phyloP scores from a whole-genome alignment of 2,888 invertebrate genomes.

The Catocala fraxini region DNA sequence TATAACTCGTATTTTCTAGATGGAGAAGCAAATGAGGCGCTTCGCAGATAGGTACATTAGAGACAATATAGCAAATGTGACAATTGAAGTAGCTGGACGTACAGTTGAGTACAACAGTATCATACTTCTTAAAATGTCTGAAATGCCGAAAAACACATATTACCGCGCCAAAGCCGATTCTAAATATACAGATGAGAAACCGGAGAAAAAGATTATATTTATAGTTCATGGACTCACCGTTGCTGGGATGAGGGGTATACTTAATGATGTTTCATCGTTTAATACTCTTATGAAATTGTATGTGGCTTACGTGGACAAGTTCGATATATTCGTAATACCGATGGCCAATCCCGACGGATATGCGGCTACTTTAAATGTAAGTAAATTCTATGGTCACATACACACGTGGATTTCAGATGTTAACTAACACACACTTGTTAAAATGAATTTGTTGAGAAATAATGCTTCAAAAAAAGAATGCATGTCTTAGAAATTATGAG shows the following conservation, averaged over 20 bases:
- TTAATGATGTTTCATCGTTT: slow-evolving; percentile 42
- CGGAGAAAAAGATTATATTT: slow-evolving; percentile 71
- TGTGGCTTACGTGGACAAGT: slow-evolving; percentile 65
- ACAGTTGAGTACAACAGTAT: slow-evolving; percentile 73
- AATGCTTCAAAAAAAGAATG: no score
- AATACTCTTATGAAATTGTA: slow-evolving; percentile 59
- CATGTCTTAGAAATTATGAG: no score
- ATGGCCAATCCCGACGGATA: slow-evolving; percentile 79
- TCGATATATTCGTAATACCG: slow-evolving; percentile 76
- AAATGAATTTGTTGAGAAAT: no score
- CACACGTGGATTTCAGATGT: no score
- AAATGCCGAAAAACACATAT: slow-evolving; percentile 35
- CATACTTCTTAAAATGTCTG: slow-evolving; percentile 63
- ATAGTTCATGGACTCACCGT: slow-evolving; percentile 72
- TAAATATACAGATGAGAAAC: slow-evolving; percentile 62
- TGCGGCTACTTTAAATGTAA: slow-evolving; percentile 28
- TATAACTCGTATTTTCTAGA: slow-evolving; percentile 4
- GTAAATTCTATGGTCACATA: neutral
- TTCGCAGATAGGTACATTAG: neutral
- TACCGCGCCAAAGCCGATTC: slow-evolving; percentile 57
- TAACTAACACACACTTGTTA: no score
- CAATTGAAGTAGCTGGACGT: slow-evolving; percentile 61
- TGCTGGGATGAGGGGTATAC: slow-evolving; percentile 55
- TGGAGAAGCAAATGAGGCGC: slow-evolving; percentile 12
- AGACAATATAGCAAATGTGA: slow-evolving; percentile 49